Percentiles rank a stretch among this genome's conserved stretches.
These are phyloP conservation scores for Rousettus leschenaultii DNA, from an alignment of 2,113 vertebrate species.

Conservation along the genomic window DNA sequence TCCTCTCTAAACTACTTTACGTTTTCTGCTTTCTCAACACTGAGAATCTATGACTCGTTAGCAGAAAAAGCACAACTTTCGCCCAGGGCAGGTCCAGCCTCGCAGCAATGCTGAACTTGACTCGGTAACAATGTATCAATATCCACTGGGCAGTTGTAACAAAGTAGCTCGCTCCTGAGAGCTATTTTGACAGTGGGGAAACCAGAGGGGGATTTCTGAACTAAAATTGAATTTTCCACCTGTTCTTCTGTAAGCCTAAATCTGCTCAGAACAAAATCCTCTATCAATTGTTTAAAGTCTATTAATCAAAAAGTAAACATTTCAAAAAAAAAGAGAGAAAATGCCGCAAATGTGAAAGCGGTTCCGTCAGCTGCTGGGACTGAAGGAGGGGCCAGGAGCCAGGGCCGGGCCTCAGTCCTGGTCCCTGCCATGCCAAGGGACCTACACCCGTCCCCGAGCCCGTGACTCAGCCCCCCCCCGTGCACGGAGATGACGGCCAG, in stretches of 20 bases:
- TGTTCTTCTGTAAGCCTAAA: no score
- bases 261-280: no score
- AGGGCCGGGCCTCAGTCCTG: not conserved
- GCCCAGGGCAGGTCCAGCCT: not conserved
- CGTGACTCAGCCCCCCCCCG: not conserved
- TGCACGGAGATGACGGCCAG: not conserved
- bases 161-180: no score
- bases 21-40: not conserved
- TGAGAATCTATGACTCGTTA: not conserved
- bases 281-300: no score
- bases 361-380: not conserved
- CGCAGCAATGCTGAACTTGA: not conserved
- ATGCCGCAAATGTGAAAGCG: fast-evolving
- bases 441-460: not conserved
- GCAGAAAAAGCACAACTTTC: not conserved
- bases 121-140: not conserved
- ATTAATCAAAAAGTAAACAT: no score
- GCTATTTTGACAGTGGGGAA: no score
- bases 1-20: not conserved
- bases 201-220: no score
- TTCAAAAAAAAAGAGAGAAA: not conserved
- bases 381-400: not conserved
- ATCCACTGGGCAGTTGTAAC: not conserved
- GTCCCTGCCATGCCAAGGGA: not conserved
- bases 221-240: no score